Evolutionary conservation across 1,140 invertebrate genomes (phyloP).

Genomic region (Schmidtea mediterranea): DNA sequence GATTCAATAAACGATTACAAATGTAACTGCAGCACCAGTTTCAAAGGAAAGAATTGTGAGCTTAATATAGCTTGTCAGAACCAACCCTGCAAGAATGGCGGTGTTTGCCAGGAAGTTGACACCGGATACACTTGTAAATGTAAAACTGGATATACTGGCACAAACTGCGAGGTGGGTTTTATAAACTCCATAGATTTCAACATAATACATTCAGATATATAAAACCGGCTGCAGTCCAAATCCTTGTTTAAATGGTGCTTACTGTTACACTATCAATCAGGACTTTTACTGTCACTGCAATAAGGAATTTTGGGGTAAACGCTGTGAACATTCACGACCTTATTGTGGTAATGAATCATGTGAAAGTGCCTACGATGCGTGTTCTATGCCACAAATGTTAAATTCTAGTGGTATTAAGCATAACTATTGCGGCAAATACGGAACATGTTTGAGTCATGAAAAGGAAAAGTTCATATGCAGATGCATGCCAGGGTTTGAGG

Average conservation of each 20-base stretch:
- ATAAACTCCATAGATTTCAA: slow-evolving; percentile 30
- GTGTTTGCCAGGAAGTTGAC: slow-evolving; percentile 13
- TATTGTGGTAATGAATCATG: too few species aligned
- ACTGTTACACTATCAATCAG: slow-evolving; percentile 13
- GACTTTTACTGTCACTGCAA: slow-evolving; percentile 4
- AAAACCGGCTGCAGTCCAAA: slow-evolving; percentile 23
- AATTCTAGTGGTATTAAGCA: too few species aligned
- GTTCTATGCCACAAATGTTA: too few species aligned
- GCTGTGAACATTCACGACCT: not conserved
- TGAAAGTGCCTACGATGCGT: too few species aligned
- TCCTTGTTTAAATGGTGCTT: slow-evolving; percentile 12
- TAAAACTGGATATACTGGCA: not conserved
- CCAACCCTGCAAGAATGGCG: slow-evolving; percentile 11
- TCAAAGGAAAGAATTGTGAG: slow-evolving; percentile 12
- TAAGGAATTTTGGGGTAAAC: not conserved
- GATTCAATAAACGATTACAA: slow-evolving; percentile 13
- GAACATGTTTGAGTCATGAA: slow-evolving; percentile 12
- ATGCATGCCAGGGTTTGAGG: slow-evolving; percentile 50
- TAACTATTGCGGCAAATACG: slow-evolving; percentile 8
- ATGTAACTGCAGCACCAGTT: slow-evolving; percentile 15
- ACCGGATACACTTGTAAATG: slow-evolving; percentile 8
- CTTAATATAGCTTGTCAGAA: slow-evolving; percentile 9
- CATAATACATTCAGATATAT: slow-evolving; percentile 8
- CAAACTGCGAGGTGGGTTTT: slow-evolving; percentile 38
- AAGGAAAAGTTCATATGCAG: slow-evolving; percentile 16